Conservation (phyloP, 2,888 invertebrate genomes). For the Nemoura dubitans region DNA sequence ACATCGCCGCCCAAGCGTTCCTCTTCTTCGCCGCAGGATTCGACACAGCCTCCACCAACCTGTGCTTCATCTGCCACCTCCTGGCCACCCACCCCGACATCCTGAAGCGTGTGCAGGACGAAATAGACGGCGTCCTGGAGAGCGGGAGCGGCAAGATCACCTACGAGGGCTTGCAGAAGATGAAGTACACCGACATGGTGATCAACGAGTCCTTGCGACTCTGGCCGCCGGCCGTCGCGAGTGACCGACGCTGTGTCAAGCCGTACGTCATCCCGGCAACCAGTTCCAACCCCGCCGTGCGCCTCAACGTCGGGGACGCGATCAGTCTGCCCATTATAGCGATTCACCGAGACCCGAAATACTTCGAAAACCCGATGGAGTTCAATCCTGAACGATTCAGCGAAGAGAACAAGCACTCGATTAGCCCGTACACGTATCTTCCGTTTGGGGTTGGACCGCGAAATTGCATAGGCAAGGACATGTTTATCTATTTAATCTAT, state of each 20-base stretch:
- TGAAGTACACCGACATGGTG: constrained; percentile 26
- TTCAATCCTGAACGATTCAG: constrained; percentile 34
- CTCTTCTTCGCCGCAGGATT: constrained; percentile 55
- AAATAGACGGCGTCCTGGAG: constrained; percentile 52
- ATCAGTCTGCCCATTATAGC: neutral
- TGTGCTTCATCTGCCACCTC: constrained; percentile 53
- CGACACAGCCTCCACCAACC: constrained; percentile 54
- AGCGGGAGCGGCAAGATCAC: constrained; percentile 51
- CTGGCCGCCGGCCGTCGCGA: constrained; percentile 20
- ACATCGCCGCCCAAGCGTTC: constrained; percentile 51
- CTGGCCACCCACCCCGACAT: constrained; percentile 53
- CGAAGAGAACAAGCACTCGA: constrained; percentile 16
- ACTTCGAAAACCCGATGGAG: neutral
- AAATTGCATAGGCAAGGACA: constrained; percentile 8
- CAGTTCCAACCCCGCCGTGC: neutral
- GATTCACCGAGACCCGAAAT: constrained; percentile 21
- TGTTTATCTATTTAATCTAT: too few relatives aligned
- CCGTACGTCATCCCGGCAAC: constrained; percentile 22
- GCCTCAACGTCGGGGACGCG: neutral
- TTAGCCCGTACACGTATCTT: constrained; percentile 29
- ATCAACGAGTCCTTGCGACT: constrained; percentile 9
- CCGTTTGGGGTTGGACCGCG: constrained; percentile 36
- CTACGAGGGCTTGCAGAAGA: constrained; percentile 51
- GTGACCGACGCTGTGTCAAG: constrained; percentile 24
- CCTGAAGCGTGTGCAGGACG: constrained; percentile 53